A percentile compares a stretch with the other conserved stretches of the same genome.
These are phyloP conservation scores for Xylota sylvarum DNA, from an alignment of 2,888 invertebrate genomes.

Conservation along the genomic window DNA sequence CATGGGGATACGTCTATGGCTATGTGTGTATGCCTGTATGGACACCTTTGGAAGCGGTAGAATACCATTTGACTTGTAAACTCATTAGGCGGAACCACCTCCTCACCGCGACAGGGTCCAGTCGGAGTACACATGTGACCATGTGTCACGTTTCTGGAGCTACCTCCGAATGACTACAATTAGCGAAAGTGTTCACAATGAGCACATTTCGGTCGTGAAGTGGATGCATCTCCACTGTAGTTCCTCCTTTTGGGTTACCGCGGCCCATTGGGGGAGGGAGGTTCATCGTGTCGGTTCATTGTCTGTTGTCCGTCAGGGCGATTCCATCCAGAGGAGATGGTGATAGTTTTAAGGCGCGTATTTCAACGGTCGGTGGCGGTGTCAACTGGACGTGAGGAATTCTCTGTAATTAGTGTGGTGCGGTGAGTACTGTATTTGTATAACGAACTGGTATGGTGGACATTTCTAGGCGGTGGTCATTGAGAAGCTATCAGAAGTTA, in stretches of 20 bases:
- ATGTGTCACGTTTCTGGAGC: constrained; percentile 76
- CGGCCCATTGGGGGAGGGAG: neutral
- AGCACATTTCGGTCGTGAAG: constrained; percentile 73
- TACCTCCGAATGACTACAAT: constrained; percentile 73
- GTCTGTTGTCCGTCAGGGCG: constrained; percentile 65
- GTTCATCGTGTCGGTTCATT: constrained; percentile 43
- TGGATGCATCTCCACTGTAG: constrained; percentile 61
- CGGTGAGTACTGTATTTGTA: constrained; percentile 46
- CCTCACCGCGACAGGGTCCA: constrained; percentile 41
- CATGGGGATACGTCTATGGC: constrained; percentile 12
- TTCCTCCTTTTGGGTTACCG: constrained; percentile 13
- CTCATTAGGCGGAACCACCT: constrained; percentile 74
- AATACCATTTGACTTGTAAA: constrained; percentile 73
- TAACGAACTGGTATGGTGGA: constrained; percentile 15
- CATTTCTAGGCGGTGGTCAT: neutral
- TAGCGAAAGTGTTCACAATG: constrained; percentile 77
- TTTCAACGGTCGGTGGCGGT: constrained; percentile 50
- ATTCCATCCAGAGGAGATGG: constrained; percentile 59
- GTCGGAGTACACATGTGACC: constrained; percentile 62
- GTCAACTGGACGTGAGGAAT: constrained; percentile 68
- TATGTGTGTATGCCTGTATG: constrained; percentile 23
- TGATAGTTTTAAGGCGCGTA: constrained; percentile 74
- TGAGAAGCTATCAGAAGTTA: neutral
- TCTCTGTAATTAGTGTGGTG: constrained; percentile 69
- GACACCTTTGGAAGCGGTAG: constrained; percentile 68